Percentiles rank a stretch among this genome's conserved stretches.
Evolutionary conservation across 2,888 invertebrate species (phyloP).

Genomic region (Malacosoma neustria): DNA sequence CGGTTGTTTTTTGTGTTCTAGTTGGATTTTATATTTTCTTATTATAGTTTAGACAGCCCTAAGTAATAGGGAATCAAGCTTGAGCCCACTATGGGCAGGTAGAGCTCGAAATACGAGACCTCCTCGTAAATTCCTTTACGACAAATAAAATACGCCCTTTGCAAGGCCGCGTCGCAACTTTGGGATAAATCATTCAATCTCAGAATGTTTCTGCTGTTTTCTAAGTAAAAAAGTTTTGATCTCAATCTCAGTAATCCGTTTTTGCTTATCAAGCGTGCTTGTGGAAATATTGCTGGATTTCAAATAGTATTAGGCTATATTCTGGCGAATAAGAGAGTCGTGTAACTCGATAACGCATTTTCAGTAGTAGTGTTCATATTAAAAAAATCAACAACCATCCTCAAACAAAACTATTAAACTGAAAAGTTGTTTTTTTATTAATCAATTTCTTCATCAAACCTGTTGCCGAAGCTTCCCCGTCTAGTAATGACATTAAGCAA

Average conservation of each 20-base stretch:
- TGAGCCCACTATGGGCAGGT: slow-evolving; percentile 36
- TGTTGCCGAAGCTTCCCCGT: too few relatives aligned
- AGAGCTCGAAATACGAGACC: slow-evolving; percentile 28
- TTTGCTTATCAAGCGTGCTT: slow-evolving; percentile 13
- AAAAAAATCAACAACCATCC: too few relatives aligned
- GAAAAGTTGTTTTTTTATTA: too few relatives aligned
- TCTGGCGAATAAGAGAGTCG: too few relatives aligned
- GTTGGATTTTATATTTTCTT: too few relatives aligned
- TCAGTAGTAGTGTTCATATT: too few relatives aligned
- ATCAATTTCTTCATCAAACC: too few relatives aligned
- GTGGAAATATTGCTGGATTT: slow-evolving; percentile 6
- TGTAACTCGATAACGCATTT: too few relatives aligned
- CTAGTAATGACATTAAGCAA: too few relatives aligned
- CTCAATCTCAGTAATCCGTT: slow-evolving; percentile 16
- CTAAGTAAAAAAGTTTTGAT: slow-evolving; percentile 2
- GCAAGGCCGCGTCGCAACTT: slow-evolving; percentile 29
- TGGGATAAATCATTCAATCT: slow-evolving; percentile 61
- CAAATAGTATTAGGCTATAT: too few relatives aligned
- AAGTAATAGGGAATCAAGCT: slow-evolving; percentile 31
- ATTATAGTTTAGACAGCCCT: background rate
- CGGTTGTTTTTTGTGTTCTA: too few relatives aligned
- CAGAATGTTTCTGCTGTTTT: slow-evolving; percentile 18
- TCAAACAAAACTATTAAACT: too few relatives aligned
- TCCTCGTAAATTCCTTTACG: slow-evolving; percentile 62
- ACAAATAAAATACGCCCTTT: slow-evolving; percentile 55